Conservation (phyloP, 2,888 invertebrate genomes). For the Ophion obscuratus region DNA sequence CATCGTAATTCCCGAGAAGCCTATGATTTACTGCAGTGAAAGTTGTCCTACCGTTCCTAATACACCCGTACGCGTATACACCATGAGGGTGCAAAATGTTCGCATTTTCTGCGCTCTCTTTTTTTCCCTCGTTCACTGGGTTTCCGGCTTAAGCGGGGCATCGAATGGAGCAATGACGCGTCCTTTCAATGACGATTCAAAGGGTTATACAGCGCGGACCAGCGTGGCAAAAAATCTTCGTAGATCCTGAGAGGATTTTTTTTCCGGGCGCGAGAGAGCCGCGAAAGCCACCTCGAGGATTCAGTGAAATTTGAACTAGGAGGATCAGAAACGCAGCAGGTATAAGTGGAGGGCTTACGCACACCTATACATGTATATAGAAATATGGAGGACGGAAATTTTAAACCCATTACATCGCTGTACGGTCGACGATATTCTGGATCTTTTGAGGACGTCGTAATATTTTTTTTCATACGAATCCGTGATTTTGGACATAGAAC, state of each 20-base stretch:
- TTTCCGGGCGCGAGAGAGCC: background rate
- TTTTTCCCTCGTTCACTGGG: constrained; percentile 28
- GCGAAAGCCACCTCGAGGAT: constrained; percentile 44
- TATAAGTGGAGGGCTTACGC: constrained; percentile 37
- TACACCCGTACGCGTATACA: constrained; percentile 1
- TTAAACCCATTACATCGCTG: background rate
- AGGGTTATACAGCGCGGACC: constrained; percentile 48
- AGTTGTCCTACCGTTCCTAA: constrained; percentile 19
- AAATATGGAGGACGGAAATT: background rate
- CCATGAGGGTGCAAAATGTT: constrained; percentile 27
- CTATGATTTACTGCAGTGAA: constrained; percentile 59
- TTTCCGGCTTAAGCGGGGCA: constrained; percentile 62
- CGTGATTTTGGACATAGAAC: background rate
- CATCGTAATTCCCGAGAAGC: constrained; percentile 57
- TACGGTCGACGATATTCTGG: background rate
- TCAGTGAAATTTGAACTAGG: constrained; percentile 45
- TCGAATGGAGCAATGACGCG: constrained; percentile 56
- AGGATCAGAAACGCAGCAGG: constrained; percentile 57
- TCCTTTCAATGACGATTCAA: constrained; percentile 58
- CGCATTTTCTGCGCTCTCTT: constrained; percentile 33
- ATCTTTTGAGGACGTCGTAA: background rate
- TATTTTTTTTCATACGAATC: background rate
- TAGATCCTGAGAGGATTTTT: constrained; percentile 56
- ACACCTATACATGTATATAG: background rate
- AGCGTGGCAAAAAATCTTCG: constrained; percentile 49